Conservation (phyloP, 2,888 invertebrate species). For the Mechanitis mazaeus region DNA sequence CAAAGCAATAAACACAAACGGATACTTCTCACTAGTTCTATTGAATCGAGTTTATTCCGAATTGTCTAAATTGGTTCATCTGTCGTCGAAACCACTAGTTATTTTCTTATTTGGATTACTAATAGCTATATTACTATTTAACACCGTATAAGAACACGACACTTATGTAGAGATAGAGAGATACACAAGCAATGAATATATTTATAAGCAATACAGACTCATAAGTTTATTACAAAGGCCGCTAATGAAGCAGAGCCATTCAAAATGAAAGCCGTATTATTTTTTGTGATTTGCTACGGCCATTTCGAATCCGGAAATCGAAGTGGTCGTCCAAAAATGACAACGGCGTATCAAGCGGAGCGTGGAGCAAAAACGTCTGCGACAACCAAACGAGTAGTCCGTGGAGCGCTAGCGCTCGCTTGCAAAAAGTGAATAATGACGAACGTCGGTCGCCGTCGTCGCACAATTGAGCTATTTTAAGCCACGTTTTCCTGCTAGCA, state of each 20-base stretch:
- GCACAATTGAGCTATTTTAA: slow-evolving; percentile 64
- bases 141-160: neutral
- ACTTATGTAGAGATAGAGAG: too few species aligned
- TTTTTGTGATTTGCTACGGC: slow-evolving; percentile 37
- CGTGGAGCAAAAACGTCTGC: slow-evolving; percentile 53
- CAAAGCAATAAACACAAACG: slow-evolving; percentile 36
- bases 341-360: slow-evolving; percentile 52
- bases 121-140: neutral
- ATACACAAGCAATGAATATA: slow-evolving; percentile 9
- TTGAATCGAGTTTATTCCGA: slow-evolving; percentile 41
- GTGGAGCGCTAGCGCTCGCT: slow-evolving; percentile 32
- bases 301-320: slow-evolving; percentile 47
- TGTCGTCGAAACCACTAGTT: slow-evolving; percentile 35
- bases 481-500: slow-evolving; percentile 65
- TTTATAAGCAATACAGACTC: neutral
- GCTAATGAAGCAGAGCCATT: slow-evolving; percentile 31
- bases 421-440: slow-evolving; percentile 67
- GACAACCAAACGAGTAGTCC: slow-evolving; percentile 47
- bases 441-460: slow-evolving; percentile 42
- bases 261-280: slow-evolving; percentile 33
- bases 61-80: slow-evolving; percentile 48
- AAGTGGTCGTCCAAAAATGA: slow-evolving; percentile 54
- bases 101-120: slow-evolving; percentile 39
- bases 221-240: slow-evolving; percentile 18
- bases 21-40: slow-evolving; percentile 41